Evolutionary conservation across 2,113 vertebrate genomes (phyloP).

Genomic region (Cyphomyrus plagiostoma): DNA sequence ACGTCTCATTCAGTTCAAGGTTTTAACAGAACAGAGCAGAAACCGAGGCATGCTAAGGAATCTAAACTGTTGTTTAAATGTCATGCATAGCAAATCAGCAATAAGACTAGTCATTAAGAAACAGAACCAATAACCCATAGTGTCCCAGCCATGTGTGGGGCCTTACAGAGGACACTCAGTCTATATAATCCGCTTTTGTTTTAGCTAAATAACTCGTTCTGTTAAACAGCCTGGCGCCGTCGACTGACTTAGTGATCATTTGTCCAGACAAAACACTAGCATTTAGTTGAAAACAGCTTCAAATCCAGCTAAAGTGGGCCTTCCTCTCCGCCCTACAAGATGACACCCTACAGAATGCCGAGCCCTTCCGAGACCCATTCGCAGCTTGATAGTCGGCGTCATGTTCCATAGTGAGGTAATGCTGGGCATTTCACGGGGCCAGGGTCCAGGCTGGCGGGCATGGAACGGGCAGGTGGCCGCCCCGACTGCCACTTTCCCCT

Average conservation of each 20-base stretch:
- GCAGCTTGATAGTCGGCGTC: neutral
- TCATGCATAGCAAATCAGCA: slow-evolving; percentile 52
- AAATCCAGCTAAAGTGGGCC: neutral
- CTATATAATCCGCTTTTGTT: slow-evolving; percentile 33
- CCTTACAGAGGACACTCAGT: slow-evolving; percentile 28
- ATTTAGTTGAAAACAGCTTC: neutral
- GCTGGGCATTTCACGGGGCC: neutral
- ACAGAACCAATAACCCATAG: neutral
- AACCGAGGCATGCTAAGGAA: neutral
- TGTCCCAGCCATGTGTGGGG: neutral
- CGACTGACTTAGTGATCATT: neutral
- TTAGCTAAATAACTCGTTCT: neutral
- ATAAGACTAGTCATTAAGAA: neutral
- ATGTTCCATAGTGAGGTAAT: neutral
- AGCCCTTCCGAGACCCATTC: neutral
- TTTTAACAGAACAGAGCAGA: neutral
- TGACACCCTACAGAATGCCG: neutral
- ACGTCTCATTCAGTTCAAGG: neutral
- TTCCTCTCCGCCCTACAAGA: slow-evolving; percentile 16
- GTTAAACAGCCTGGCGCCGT: neutral
- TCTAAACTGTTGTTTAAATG: slow-evolving; percentile 13
- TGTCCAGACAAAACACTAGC: neutral
- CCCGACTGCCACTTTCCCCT: neutral
- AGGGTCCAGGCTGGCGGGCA: neutral
- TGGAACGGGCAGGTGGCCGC: neutral